Evolutionary conservation across 2,888 invertebrate genomes (phyloP).

Genomic region (Synergus itoensis): DNA sequence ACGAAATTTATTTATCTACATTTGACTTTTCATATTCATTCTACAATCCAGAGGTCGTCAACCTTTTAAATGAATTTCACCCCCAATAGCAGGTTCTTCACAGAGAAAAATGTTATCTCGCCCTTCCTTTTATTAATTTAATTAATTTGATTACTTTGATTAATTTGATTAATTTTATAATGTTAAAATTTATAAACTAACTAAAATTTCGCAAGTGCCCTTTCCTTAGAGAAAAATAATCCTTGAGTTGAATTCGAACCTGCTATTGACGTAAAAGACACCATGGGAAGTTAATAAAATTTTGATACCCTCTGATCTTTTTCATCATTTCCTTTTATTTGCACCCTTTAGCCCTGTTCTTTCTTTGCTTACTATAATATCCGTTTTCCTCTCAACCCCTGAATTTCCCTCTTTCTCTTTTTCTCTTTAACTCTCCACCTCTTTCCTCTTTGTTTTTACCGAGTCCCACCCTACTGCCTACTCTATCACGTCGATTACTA

Average conservation of each 20-base stretch:
- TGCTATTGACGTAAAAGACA: conserved; percentile 30
- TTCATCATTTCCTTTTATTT: conserved; percentile 42
- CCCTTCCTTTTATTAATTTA: no score
- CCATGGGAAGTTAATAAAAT: conserved; percentile 34
- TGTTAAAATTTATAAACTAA: background rate
- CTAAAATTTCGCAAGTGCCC: background rate
- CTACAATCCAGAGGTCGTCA: background rate
- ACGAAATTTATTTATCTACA: background rate
- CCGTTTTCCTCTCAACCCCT: conserved; percentile 27
- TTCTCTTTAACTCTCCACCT: conserved; percentile 47
- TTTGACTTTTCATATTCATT: background rate
- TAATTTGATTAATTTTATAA: no score
- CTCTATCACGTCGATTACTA: conserved; percentile 49
- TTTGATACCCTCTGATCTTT: conserved; percentile 39
- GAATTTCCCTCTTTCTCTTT: conserved; percentile 30
- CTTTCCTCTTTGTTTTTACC: conserved; percentile 40
- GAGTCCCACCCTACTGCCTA: conserved; percentile 1
- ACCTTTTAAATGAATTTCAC: background rate
- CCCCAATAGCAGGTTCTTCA: no score
- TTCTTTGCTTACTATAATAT: conserved; percentile 41
- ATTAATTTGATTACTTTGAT: no score
- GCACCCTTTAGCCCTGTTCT: conserved; percentile 28
- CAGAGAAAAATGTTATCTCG: no score
- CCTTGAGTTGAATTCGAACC: background rate
- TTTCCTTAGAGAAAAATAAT: background rate